These are phyloP conservation scores for Tachina grossa DNA, from an alignment of 2,888 invertebrate species.

Conservation along the genomic window DNA sequence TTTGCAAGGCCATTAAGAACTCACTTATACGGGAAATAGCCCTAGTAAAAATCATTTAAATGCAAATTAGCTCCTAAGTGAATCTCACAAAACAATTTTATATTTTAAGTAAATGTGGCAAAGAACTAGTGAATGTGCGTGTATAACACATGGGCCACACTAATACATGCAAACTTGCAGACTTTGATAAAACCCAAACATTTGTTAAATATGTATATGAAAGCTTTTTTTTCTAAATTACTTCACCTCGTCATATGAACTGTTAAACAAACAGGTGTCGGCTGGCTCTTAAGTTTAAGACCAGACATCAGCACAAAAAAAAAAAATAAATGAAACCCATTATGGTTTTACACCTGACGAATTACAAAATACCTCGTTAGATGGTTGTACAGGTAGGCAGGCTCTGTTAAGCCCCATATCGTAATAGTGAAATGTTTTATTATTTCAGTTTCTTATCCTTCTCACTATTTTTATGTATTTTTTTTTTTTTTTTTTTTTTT, in stretches of 20 bases:
- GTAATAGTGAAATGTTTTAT: conserved; percentile 10
- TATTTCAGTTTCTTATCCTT: too few relatives aligned
- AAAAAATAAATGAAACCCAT: conserved; percentile 42
- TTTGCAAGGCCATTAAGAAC: conserved; percentile 71
- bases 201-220: conserved; percentile 27
- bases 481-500: too few relatives aligned
- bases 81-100: conserved; percentile 64
- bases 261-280: conserved; percentile 52
- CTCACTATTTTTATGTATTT: too few relatives aligned
- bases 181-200: conserved; percentile 1
- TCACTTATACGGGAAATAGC: conserved; percentile 81
- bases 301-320: conserved; percentile 8
- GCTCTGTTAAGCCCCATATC: conserved; percentile 5
- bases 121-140: conserved; percentile 9
- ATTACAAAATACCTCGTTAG: conserved; percentile 21
- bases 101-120: conserved; percentile 34
- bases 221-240: conserved; percentile 40
- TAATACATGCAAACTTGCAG: neutral
- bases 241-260: conserved; percentile 42
- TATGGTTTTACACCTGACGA: conserved; percentile 54
- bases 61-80: conserved; percentile 81
- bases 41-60: conserved; percentile 81
- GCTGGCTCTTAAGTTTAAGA: conserved; percentile 43
- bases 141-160: conserved; percentile 25
- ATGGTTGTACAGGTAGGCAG: conserved; percentile 20